These are phyloP conservation scores for Arenaria interpres DNA, from an alignment of 2,113 vertebrate genomes.

Conservation along the genomic window DNA sequence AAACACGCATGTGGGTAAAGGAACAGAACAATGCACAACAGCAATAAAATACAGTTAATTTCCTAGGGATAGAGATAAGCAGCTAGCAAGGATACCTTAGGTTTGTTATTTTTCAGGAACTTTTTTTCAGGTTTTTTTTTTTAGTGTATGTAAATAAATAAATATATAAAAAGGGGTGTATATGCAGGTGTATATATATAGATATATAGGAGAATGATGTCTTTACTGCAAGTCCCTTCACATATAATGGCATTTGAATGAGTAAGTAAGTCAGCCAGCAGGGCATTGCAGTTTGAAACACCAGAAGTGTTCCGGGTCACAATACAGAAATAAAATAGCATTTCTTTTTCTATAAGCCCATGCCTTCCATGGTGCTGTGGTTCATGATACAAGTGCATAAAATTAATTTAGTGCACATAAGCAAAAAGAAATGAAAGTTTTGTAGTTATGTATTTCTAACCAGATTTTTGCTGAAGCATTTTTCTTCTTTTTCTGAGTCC, in stretches of 20 bases:
- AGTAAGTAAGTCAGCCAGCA: background rate
- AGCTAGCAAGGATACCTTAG: background rate
- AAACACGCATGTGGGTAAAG: background rate
- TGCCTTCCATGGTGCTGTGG: background rate
- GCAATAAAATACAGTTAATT: background rate
- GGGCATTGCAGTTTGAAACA: background rate
- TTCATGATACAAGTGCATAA: background rate
- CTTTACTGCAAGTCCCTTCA: background rate
- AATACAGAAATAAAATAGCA: background rate
- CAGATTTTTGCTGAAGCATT: background rate
- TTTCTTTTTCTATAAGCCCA: accelerated
- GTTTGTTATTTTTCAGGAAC: background rate
- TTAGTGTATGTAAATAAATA: background rate
- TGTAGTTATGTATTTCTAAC: background rate
- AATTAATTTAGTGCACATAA: background rate
- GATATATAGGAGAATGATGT: background rate
- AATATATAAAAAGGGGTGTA: background rate
- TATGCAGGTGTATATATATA: background rate
- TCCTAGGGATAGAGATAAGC: background rate
- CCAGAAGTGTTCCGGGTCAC: background rate
- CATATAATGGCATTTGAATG: background rate
- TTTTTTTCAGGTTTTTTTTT: no score
- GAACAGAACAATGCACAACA: background rate
- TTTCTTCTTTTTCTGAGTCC: background rate
- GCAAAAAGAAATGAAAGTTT: background rate